Conservation (phyloP, 2,797 vertebrate species). For the Enteromius treurensis region DNA sequence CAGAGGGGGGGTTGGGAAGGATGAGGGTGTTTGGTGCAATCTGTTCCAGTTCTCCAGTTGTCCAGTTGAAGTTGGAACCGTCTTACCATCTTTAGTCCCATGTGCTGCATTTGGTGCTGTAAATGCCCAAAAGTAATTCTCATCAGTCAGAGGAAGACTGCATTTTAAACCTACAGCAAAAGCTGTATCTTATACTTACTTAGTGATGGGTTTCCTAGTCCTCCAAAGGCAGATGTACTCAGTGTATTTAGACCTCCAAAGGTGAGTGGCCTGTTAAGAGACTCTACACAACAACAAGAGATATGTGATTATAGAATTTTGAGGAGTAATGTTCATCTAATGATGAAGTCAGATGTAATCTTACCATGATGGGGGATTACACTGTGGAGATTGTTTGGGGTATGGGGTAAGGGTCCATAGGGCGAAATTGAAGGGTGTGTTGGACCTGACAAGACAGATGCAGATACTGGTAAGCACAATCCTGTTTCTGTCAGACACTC, state of each 20-base stretch:
- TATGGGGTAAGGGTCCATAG: slow-evolving; percentile 90
- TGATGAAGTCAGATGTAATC: neutral
- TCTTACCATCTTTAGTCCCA: slow-evolving; percentile 52
- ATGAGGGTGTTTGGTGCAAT: slow-evolving; percentile 57
- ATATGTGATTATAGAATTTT: neutral
- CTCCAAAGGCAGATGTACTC: slow-evolving; percentile 94
- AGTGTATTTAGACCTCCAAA: slow-evolving; percentile 93
- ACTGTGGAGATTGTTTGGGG: slow-evolving; percentile 92
- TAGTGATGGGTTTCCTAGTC: slow-evolving; percentile 95
- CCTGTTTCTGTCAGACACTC: neutral
- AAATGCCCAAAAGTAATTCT: neutral
- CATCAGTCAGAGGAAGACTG: neutral
- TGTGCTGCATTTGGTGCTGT: slow-evolving; percentile 52
- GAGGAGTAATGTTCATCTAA: slow-evolving; percentile 4
- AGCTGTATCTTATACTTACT: slow-evolving; percentile 81
- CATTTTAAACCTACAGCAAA: neutral
- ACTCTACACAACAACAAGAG: slow-evolving; percentile 75
- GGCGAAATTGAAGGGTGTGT: slow-evolving; percentile 88
- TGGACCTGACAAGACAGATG: slow-evolving; percentile 78
- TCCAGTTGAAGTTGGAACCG: slow-evolving; percentile 22
- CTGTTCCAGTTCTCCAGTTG: slow-evolving; percentile 59
- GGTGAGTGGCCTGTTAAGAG: slow-evolving; percentile 86
- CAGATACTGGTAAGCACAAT: neutral
- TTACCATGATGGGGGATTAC: slow-evolving; percentile 89
- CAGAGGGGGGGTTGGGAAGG: slow-evolving; percentile 54